phyloP scores from a whole-genome alignment of 2,888 invertebrate genomes.

The Coenonympha glycerion region DNA sequence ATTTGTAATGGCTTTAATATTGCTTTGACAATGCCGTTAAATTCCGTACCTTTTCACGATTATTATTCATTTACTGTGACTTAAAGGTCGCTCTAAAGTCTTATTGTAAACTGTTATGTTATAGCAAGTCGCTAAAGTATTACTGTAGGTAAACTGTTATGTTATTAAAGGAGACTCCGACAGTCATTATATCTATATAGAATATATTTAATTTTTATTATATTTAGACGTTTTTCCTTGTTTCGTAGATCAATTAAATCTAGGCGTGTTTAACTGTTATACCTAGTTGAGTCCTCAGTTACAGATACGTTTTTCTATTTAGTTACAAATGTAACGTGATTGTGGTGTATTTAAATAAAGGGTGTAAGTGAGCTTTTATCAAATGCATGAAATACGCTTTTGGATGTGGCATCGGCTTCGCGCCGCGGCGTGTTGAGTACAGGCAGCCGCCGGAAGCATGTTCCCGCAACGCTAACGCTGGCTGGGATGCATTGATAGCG shows the following conservation, averaged over 20 bases:
- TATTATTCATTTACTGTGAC: slow-evolving; percentile 5
- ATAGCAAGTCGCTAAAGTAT: not conserved
- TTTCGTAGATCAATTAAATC: too few species aligned
- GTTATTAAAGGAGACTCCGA: too few species aligned
- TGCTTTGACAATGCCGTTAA: slow-evolving; percentile 15
- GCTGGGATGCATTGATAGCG: slow-evolving; percentile 3
- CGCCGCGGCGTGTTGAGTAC: not conserved
- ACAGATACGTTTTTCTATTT: not conserved
- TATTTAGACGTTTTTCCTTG: too few species aligned
- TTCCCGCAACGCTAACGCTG: not conserved
- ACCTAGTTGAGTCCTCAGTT: not conserved
- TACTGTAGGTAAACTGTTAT: not conserved
- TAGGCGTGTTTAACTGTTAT: too few species aligned
- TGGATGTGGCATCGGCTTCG: not conserved
- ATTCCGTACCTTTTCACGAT: slow-evolving; percentile 11
- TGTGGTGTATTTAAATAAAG: not conserved
- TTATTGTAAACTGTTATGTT: not conserved
- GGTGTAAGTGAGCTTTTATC: not conserved
- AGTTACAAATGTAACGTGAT: too few species aligned
- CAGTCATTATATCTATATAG: too few species aligned
- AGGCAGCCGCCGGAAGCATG: not conserved
- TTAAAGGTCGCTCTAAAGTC: not conserved
- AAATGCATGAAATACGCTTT: not conserved
- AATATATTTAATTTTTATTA: too few species aligned
- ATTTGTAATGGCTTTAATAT: slow-evolving; percentile 24